Base-by-base conservation (phyloP, 2,888 invertebrate genomes). In the Sinodicranocentrus sp. region DNA sequence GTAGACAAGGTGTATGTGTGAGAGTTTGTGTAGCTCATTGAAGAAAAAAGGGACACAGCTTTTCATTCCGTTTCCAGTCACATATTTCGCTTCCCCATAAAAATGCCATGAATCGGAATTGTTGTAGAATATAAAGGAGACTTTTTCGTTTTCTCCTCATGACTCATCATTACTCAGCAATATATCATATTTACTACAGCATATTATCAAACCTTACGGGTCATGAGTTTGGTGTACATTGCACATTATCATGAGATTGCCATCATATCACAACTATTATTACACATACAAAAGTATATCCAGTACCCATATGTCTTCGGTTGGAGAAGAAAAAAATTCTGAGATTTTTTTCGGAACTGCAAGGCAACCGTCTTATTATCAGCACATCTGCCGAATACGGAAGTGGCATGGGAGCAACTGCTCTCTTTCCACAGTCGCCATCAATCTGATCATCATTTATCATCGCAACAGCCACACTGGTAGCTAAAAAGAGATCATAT, bases 401-500 rank as follows among this genome's bases (percentile, higher is more conserved):
- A 39, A 39, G 39, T 13, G 6, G 39, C 39, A 39, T 39, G 39
- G 13, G 13, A 39, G 39, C 39, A 13, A 39, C 17, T 48, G 17
- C 48, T n/a, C 17, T 48, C 48, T n/a, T 15, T 17, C 17, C n/a
- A 17, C 48, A 48, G n/a, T n/a, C n/a, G 5, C 48, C n/a, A 48
- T 48, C 48, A 48, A 15, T 48, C 48, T 48, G 48, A 48, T 48
- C 48, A 15, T 15, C 48, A 48, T 48, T 48, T 48, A 48, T 48
- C 48, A 48, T 33, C 33, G 33, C 3, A 33, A 33, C 33, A 33
- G 33, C 33, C 3, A 10, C 33, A 33, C 5, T 10, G 15, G 8
- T n/a, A 48, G n/a, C 48, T 17, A 17, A 48, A 48, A 48, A 48
- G 39, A 39, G 48, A 5, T 15, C 48, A 48, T 48, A 48, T 48